Evolutionary conservation across 2,113 vertebrate genomes (phyloP).

Genomic region (Poeciliopsis prolifica): DNA sequence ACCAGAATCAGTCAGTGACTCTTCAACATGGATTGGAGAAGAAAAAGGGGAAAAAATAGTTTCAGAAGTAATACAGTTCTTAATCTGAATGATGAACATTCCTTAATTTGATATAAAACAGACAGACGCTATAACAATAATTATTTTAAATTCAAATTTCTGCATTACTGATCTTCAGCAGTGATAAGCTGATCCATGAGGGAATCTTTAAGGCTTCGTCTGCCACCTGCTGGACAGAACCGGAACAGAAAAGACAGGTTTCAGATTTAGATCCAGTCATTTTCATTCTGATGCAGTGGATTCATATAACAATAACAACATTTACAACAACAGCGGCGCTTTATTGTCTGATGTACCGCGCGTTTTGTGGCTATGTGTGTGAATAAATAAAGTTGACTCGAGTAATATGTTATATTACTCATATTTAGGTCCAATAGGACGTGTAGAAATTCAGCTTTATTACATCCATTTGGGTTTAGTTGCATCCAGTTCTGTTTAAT

Average conservation of each 20-base stretch:
- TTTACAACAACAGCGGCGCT: not conserved
- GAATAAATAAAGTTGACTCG: not conserved
- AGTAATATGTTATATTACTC: too few relatives aligned
- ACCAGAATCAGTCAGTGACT: not conserved
- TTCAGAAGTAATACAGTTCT: not conserved
- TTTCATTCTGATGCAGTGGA: not conserved
- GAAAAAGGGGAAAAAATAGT: not conserved
- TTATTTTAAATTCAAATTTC: slow-evolving; percentile 4
- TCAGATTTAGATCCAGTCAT: not conserved
- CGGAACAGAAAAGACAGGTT: not conserved
- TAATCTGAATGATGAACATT: not conserved
- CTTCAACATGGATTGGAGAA: not conserved
- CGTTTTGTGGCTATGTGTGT: not conserved
- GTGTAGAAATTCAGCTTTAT: not conserved
- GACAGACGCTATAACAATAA: not conserved
- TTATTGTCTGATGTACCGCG: not conserved
- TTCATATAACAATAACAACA: not conserved
- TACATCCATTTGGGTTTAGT: too few relatives aligned
- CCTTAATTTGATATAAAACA: not conserved
- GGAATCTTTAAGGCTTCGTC: slow-evolving; percentile 4
- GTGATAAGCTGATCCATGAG: not conserved
- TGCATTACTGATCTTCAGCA: not conserved
- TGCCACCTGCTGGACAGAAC: slow-evolving; percentile 45
- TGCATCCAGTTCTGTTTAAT: too few relatives aligned
- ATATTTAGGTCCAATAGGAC: not conserved